Evolutionary conservation across 1,140 invertebrate species (phyloP).

Genomic region (Kradibia gibbosae): DNA sequence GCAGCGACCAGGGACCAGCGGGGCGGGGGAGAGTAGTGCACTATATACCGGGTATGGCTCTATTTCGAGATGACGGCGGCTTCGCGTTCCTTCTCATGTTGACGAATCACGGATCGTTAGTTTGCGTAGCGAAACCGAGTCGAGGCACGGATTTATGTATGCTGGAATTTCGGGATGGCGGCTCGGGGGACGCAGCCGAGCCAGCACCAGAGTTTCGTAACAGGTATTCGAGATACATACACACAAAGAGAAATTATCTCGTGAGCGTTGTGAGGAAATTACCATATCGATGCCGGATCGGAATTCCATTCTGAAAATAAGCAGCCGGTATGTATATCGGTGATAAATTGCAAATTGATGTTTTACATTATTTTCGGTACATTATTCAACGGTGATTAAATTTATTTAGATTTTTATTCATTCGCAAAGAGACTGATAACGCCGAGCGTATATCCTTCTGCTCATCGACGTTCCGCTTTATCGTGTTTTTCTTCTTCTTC

Average conservation of each 20-base stretch:
- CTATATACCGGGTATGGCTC: slow-evolving; percentile 51
- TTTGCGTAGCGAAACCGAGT: not conserved
- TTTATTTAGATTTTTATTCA: slow-evolving; percentile 24
- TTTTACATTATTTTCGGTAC: slow-evolving; percentile 34
- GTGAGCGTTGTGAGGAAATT: slow-evolving; percentile 20
- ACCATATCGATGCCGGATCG: slow-evolving; percentile 37
- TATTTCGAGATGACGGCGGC: slow-evolving; percentile 55
- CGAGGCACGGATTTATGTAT: not conserved
- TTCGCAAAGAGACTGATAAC: not conserved
- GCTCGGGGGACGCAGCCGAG: not conserved
- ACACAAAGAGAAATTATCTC: slow-evolving; percentile 45
- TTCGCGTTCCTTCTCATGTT: not conserved
- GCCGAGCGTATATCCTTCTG: not conserved
- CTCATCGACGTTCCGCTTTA: not conserved
- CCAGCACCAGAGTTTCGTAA: not conserved
- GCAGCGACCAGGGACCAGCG: not conserved
- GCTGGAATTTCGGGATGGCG: slow-evolving; percentile 5
- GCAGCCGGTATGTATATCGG: not conserved
- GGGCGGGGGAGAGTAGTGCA: not conserved
- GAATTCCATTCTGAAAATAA: slow-evolving; percentile 40
- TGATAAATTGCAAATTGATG: slow-evolving; percentile 44
- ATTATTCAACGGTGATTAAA: slow-evolving; percentile 25
- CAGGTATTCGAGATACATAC: not conserved
- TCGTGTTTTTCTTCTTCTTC: not conserved
- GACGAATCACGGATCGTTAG: slow-evolving; percentile 40